Conservation (phyloP, 2,888 invertebrate species). For the Gasteruption jaculator region DNA sequence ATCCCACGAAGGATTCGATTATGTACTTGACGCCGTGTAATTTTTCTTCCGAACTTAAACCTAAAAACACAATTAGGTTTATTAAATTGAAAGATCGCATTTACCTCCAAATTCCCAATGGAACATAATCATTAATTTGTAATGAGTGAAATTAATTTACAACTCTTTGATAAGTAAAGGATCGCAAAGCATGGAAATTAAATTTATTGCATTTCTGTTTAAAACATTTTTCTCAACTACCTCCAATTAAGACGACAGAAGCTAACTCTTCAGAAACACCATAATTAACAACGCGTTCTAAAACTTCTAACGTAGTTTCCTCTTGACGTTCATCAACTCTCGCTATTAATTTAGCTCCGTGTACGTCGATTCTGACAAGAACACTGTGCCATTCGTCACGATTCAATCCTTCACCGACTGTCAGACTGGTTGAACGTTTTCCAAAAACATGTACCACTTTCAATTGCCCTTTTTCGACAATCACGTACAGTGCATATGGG, state of each 20-base stretch:
- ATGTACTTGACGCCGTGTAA: constrained; percentile 88
- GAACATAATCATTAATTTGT: background rate
- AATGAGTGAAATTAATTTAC: background rate
- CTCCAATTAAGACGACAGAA: constrained; percentile 85
- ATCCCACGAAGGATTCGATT: constrained; percentile 89
- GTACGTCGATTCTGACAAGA: constrained; percentile 81
- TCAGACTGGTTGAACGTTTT: constrained; percentile 77
- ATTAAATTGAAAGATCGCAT: too few species aligned
- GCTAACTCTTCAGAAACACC: constrained; percentile 82
- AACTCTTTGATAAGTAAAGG: background rate
- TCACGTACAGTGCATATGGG: constrained; percentile 86
- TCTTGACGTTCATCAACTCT: constrained; percentile 79
- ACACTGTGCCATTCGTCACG: constrained; percentile 89
- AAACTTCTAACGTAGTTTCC: constrained; percentile 78
- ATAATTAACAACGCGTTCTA: constrained; percentile 80
- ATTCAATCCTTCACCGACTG: constrained; percentile 83
- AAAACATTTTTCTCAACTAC: constrained; percentile 54
- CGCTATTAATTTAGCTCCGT: constrained; percentile 77
- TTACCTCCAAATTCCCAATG: too few species aligned
- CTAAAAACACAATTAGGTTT: constrained; percentile 28
- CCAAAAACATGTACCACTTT: constrained; percentile 91
- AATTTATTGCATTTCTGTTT: constrained; percentile 7
- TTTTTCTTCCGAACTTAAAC: constrained; percentile 79
- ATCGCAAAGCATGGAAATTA: constrained; percentile 1
- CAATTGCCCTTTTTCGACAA: constrained; percentile 86